Conservation (phyloP, 2,113 vertebrate genomes). For the Cephalopholis sonnerati region DNA sequence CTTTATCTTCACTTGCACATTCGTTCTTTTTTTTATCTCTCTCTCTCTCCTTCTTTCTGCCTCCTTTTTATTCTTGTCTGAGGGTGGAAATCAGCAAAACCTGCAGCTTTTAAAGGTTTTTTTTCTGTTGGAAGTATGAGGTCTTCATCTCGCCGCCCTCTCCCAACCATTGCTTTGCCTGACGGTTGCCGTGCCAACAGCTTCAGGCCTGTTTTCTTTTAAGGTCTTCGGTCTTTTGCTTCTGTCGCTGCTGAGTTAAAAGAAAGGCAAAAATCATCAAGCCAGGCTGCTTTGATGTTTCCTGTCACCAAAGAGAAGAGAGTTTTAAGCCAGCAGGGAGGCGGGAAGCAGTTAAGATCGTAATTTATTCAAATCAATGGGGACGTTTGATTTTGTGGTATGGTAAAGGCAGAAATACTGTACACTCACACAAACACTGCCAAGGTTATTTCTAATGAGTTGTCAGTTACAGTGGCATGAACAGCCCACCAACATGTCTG, state of each 20-base stretch:
- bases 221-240: slow-evolving; percentile 35
- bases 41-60: neutral
- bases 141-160: slow-evolving; percentile 18
- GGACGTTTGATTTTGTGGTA: slow-evolving; percentile 3
- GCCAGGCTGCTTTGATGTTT: slow-evolving; percentile 46
- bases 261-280: slow-evolving; percentile 20
- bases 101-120: slow-evolving; percentile 21
- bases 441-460: slow-evolving; percentile 12
- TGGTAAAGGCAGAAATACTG: neutral
- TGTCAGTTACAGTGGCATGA: neutral
- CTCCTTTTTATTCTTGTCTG: neutral
- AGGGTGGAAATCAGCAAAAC: slow-evolving; percentile 19
- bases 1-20: neutral
- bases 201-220: slow-evolving; percentile 48
- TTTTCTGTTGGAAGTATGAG: neutral
- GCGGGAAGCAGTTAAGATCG: neutral
- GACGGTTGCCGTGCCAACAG: slow-evolving; percentile 48
- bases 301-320: neutral
- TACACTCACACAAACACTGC: neutral
- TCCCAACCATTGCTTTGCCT: slow-evolving; percentile 9
- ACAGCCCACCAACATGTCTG: slow-evolving; percentile 15
- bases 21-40: neutral
- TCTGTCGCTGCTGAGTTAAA: slow-evolving; percentile 31
- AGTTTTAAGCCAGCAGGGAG: neutral
- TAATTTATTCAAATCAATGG: slow-evolving; percentile 19